Evolutionary conservation across 1,140 invertebrate species (phyloP).

Genomic region (Akabosia matsudoensis): DNA sequence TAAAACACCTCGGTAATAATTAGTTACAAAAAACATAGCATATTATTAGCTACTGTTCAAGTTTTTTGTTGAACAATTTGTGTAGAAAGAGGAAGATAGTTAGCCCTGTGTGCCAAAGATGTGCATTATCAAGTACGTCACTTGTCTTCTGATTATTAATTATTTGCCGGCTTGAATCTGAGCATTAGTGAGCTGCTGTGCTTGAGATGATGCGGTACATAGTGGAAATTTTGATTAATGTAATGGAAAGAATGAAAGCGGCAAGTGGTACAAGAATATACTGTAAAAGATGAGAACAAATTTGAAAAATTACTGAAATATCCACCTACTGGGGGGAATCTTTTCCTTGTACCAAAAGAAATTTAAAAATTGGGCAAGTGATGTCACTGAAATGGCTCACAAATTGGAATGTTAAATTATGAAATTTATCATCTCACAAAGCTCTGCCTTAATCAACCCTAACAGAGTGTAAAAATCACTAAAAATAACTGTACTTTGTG

Average conservation of each 20-base stretch:
- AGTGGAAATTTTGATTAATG: slow-evolving; percentile 12
- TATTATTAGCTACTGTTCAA: too few relatives aligned
- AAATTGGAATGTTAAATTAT: slow-evolving; percentile 4
- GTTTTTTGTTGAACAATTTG: too few relatives aligned
- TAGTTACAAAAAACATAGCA: too few relatives aligned
- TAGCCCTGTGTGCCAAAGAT: neutral
- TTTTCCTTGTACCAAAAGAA: neutral
- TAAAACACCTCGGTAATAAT: too few relatives aligned
- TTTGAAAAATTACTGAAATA: slow-evolving; percentile 10
- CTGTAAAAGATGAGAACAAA: slow-evolving; percentile 8
- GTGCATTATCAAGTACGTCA: neutral
- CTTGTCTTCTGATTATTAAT: neutral
- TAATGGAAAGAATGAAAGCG: slow-evolving; percentile 8
- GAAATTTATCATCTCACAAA: neutral
- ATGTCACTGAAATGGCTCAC: neutral
- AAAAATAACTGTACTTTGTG: too few relatives aligned
- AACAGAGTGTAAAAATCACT: too few relatives aligned
- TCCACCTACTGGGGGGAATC: neutral
- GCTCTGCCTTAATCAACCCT: too few relatives aligned
- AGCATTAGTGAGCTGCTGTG: too few relatives aligned
- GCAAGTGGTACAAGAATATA: neutral
- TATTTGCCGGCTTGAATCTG: neutral
- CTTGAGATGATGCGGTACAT: neutral
- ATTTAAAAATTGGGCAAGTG: neutral
- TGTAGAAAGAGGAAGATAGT: too few relatives aligned